Conservation (phyloP, 2,888 invertebrate species). For the Bugulina stolonifera region DNA sequence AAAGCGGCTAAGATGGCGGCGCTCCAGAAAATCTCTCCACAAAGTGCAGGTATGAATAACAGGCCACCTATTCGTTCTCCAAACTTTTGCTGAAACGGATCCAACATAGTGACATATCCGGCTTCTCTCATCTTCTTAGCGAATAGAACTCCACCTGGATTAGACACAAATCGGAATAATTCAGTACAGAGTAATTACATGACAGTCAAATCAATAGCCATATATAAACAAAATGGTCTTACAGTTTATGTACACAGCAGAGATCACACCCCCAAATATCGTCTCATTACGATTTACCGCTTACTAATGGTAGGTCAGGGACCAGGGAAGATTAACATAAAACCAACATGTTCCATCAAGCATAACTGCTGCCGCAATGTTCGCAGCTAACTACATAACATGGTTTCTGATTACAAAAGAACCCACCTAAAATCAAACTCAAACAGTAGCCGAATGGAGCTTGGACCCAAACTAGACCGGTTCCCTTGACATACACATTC, state of each 20-base stretch:
- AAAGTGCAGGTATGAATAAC: conserved; percentile 41
- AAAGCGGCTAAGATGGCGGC: conserved; percentile 44
- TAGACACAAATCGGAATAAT: neutral
- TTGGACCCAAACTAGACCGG: conserved; percentile 83
- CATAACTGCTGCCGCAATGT: too few species aligned
- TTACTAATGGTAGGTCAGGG: too few species aligned
- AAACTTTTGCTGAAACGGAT: conserved; percentile 42
- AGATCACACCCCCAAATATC: too few species aligned
- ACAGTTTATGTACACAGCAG: too few species aligned
- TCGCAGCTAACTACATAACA: too few species aligned
- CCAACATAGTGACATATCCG: conserved; percentile 44
- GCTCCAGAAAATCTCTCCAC: conserved; percentile 46
- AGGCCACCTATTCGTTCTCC: conserved; percentile 40
- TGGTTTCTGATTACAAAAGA: too few species aligned
- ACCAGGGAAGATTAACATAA: too few species aligned
- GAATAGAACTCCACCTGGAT: conserved; percentile 54
- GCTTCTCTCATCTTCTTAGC: conserved; percentile 40
- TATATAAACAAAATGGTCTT: neutral
- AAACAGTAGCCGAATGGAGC: conserved; percentile 98
- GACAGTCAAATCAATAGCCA: neutral
- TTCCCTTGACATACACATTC: conserved; percentile 82
- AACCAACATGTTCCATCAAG: too few species aligned
- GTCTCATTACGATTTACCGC: too few species aligned
- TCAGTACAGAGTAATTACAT: neutral
- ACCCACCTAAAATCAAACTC: conserved; percentile 87